Percentiles rank a stretch among this genome's conserved stretches.
These are phyloP conservation scores for Astreopora myriophthalma DNA, from an alignment of 64 coral and sea anemone genomes.

Conservation along the genomic window DNA sequence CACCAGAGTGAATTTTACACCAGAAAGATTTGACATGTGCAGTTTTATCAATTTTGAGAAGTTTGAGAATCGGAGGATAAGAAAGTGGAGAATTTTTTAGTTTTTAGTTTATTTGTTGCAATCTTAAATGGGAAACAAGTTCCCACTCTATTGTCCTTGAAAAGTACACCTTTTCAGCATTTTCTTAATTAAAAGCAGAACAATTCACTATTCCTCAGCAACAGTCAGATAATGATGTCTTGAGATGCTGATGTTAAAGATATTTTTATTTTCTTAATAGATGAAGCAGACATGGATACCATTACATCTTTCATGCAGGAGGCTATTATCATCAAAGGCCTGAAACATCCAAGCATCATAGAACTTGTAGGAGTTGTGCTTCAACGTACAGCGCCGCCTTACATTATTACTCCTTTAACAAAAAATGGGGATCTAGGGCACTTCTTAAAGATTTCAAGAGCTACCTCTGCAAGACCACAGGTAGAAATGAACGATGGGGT, in stretches of 20 bases:
- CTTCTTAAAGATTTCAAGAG: slow-evolving; percentile 49
- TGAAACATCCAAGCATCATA: slow-evolving; percentile 27
- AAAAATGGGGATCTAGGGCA: slow-evolving; percentile 26
- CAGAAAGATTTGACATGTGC: too few relatives aligned
- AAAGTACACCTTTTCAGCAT: too few relatives aligned
- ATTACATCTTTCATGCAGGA: slow-evolving; percentile 42
- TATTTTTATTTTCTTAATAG: neutral
- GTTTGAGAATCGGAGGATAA: too few relatives aligned
- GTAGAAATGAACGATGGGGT: neutral
- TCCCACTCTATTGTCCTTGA: too few relatives aligned
- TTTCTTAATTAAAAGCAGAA: too few relatives aligned
- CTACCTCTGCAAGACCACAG: slow-evolving; percentile 28
- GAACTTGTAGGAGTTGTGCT: slow-evolving; percentile 30
- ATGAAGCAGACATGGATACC: slow-evolving; percentile 10
- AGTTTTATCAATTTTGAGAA: too few relatives aligned
- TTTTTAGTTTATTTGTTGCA: too few relatives aligned
- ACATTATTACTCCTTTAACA: neutral
- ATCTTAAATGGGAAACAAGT: too few relatives aligned
- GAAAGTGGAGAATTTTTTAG: too few relatives aligned
- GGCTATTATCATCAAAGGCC: slow-evolving; percentile 1
- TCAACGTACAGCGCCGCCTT: slow-evolving; percentile 1
- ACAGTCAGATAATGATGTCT: too few relatives aligned
- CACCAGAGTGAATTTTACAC: too few relatives aligned
- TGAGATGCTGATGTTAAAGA: neutral
- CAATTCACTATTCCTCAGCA: too few relatives aligned